A percentile compares a stretch with the other conserved stretches of the same genome.
These are phyloP conservation scores for Thamnophis sirtalis DNA, from an alignment of 2,113 vertebrate genomes.

Conservation along the genomic window DNA sequence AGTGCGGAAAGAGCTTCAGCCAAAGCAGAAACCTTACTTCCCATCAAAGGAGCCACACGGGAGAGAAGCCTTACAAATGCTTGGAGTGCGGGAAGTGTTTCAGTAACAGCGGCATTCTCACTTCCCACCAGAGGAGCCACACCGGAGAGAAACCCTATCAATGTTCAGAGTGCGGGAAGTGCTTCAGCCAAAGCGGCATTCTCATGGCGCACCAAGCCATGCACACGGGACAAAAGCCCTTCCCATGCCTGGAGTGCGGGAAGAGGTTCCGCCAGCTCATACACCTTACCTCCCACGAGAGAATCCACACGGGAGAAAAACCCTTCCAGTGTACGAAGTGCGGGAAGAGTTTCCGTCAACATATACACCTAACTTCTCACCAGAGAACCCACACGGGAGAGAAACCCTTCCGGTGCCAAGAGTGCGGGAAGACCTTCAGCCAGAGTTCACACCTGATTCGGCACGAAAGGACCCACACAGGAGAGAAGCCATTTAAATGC, in stretches of 20 bases:
- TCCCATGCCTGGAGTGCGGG: neutral
- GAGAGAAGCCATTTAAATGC: neutral
- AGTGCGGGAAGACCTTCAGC: neutral
- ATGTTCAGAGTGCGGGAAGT: neutral
- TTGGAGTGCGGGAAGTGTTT: neutral
- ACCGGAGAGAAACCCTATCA: neutral
- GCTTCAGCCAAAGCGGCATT: neutral
- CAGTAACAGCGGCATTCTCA: neutral
- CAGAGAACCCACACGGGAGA: neutral
- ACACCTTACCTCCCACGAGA: neutral
- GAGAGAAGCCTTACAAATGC: neutral
- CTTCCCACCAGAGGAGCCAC: neutral
- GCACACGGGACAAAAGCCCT: neutral
- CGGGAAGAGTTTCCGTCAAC: neutral
- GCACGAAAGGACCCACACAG: neutral
- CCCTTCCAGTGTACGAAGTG: neutral
- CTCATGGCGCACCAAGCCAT: neutral
- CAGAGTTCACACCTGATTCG: neutral
- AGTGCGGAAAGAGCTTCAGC: neutral
- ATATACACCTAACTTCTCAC: neutral
- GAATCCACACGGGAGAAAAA: neutral
- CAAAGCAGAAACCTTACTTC: neutral
- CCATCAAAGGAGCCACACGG: neutral
- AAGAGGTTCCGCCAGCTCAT: neutral
- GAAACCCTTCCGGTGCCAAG: neutral